Percentiles rank a stretch among this genome's conserved stretches.
phyloP scores from a whole-genome alignment of 2,113 vertebrate species.

The Forbesichthys papilliferus region DNA sequence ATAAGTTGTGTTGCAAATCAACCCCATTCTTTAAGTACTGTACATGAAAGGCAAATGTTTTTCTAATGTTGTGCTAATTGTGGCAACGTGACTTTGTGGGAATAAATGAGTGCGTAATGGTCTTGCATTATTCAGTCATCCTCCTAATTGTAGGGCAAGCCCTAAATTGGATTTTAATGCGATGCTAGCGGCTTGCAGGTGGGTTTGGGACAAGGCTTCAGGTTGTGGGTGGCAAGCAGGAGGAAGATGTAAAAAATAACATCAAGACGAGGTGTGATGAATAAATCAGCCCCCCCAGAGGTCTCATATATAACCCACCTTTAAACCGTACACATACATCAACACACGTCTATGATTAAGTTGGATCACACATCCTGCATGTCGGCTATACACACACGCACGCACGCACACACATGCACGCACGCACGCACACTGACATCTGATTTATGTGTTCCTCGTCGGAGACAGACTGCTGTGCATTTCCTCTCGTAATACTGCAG shows the following conservation, averaged over 20 bases:
- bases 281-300: neutral
- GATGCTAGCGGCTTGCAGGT: neutral
- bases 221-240: constrained; percentile 5
- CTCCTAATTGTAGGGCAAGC: constrained; percentile 28
- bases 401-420: too few relatives aligned
- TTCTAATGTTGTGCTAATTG: constrained; percentile 16
- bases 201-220: constrained; percentile 23
- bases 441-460: too few relatives aligned
- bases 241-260: constrained; percentile 6
- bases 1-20: constrained; percentile 33
- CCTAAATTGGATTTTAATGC: constrained; percentile 48
- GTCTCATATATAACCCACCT: neutral
- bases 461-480: too few relatives aligned
- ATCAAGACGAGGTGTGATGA: constrained; percentile 9
- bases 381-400: too few relatives aligned
- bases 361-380: neutral
- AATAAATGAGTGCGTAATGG: constrained; percentile 43
- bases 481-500: too few relatives aligned
- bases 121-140: constrained; percentile 27
- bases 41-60: constrained; percentile 31
- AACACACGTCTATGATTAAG: neutral
- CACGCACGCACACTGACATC: too few relatives aligned
- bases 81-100: constrained; percentile 27
- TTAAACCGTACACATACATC: neutral
- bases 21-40: constrained; percentile 9